A percentile compares a stretch with the other conserved stretches of the same genome.
phyloP scores from a whole-genome alignment of 2,888 invertebrate species.

The Aquatica leii region DNA sequence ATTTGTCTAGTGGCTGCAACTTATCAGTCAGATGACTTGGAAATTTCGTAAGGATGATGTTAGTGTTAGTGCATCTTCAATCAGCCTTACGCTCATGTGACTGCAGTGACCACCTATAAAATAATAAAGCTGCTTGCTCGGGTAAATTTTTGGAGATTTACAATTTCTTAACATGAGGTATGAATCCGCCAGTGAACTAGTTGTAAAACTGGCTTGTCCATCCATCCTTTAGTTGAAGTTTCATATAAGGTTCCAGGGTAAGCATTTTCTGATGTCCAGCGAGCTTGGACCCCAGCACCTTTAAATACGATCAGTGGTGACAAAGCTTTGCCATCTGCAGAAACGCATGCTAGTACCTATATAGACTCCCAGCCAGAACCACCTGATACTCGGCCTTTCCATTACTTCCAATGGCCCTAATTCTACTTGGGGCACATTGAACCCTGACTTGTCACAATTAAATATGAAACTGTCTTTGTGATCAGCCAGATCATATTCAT shows the following conservation, averaged over 20 bases:
- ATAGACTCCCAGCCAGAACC: constrained; percentile 41
- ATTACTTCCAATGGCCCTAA: constrained; percentile 40
- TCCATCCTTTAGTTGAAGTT: constrained; percentile 41
- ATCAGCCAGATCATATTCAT: too few species aligned
- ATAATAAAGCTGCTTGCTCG: too few species aligned
- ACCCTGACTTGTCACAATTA: constrained; percentile 41
- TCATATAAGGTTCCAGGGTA: constrained; percentile 40
- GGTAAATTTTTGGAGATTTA: too few species aligned
- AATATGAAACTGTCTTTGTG: constrained; percentile 31
- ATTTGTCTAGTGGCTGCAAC: too few species aligned
- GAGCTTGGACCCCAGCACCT: constrained; percentile 38
- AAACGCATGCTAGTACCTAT: constrained; percentile 40
- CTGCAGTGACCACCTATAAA: not conserved
- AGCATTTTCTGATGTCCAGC: constrained; percentile 20
- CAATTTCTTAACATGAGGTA: too few species aligned
- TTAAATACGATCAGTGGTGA: constrained; percentile 44
- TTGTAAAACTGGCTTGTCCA: constrained; percentile 36
- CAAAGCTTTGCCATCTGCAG: constrained; percentile 35
- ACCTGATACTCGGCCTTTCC: constrained; percentile 36
- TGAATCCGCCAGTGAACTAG: constrained; percentile 26
- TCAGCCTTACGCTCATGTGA: not conserved
- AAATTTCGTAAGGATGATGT: too few species aligned
- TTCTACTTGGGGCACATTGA: constrained; percentile 32
- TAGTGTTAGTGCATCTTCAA: too few species aligned
- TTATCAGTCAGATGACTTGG: too few species aligned